Base-by-base conservation (phyloP, 2,888 invertebrate species). In the Nemotelus nigrinus region DNA sequence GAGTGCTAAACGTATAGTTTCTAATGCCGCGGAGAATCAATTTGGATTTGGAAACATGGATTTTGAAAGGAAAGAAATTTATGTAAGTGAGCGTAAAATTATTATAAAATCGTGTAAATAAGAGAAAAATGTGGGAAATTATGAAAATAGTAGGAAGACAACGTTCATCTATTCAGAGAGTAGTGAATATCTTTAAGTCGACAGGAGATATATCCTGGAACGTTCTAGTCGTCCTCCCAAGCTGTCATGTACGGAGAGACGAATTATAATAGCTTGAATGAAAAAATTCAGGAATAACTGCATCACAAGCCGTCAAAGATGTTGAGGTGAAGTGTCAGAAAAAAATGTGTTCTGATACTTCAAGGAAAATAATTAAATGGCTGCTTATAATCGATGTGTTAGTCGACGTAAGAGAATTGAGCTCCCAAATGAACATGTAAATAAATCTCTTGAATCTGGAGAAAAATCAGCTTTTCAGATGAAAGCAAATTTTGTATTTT, bases 101-200 rank as follows among this genome's bases (percentile, higher is more conserved):
- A 8, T 60, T 8, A 8, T 60, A 8, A 60, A 70, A 53, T 41
- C 53, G 5, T 53, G 55, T 48, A 50, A 53, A 53, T 25, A 53
- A n/a, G 25, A 53, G 5, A 50, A 53, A 70, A 70, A 8, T 25
- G 44, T 2, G 70, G 43, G 70, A 55, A 43, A 70, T 70, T 57
- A 45, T 57, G 4, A 43, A 48, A 74, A 78, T 25, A 50, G 71
- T 68, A 50, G 39, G 57, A 2, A 77, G 58, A 50, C 44, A 41
- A n/a, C 25, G 63, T 53, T 76, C 53, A 10, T 76, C 70, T 8
- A 43, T 78, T 10, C 79, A 74, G 58, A 77, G 67, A 77, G 74
- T 79, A 10, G 48, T 78, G 47, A 70, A 80, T 39, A 71, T 74
- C 50, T 77, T 80, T 45, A 53, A 70, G 74, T 7, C 45, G n/a